A percentile compares a stretch with the other conserved stretches of the same genome.
These are phyloP conservation scores for Kryptolebias marmoratus DNA, from an alignment of 2,113 vertebrate species.

Conservation along the genomic window DNA sequence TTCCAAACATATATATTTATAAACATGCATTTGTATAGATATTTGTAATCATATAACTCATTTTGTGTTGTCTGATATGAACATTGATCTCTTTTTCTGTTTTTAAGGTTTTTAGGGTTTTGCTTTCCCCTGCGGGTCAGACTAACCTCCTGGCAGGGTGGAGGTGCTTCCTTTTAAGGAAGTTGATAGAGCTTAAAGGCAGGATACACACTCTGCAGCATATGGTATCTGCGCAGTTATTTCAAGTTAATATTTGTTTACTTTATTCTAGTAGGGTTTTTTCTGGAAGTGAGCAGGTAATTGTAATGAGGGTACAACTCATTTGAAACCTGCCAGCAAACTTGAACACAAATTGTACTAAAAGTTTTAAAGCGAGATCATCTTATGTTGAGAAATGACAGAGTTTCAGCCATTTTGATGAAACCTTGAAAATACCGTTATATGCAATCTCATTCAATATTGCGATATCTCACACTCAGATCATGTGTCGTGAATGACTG, in stretches of 20 bases:
- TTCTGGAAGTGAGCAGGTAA: slow-evolving; percentile 43
- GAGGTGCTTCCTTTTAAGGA: slow-evolving; percentile 71
- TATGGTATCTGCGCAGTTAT: slow-evolving; percentile 30
- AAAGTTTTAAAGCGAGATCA: no score
- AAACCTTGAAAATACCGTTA: no score
- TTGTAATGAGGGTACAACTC: slow-evolving; percentile 33
- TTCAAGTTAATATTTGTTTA: slow-evolving; percentile 58
- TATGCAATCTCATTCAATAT: no score
- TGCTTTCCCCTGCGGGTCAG: slow-evolving; percentile 31
- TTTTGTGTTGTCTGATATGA: neutral
- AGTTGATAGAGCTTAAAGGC: slow-evolving; percentile 83
- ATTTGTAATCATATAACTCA: neutral
- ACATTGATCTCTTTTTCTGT: slow-evolving; percentile 4
- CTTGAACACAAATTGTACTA: slow-evolving; percentile 17
- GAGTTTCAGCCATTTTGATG: no score
- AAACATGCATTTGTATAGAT: neutral
- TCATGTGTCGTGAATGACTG: no score
- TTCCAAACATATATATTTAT: no score
- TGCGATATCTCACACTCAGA: no score
- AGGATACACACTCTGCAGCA: slow-evolving; percentile 65
- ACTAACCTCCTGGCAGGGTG: slow-evolving; percentile 51
- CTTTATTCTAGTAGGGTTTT: slow-evolving; percentile 44
- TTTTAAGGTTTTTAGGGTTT: slow-evolving; percentile 13
- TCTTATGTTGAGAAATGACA: no score
- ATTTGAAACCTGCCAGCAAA: slow-evolving; percentile 17